A percentile compares a stretch with the other conserved stretches of the same genome.
These are phyloP conservation scores for Panzeria rudis DNA, from an alignment of 2,888 invertebrate species.

Conservation along the genomic window DNA sequence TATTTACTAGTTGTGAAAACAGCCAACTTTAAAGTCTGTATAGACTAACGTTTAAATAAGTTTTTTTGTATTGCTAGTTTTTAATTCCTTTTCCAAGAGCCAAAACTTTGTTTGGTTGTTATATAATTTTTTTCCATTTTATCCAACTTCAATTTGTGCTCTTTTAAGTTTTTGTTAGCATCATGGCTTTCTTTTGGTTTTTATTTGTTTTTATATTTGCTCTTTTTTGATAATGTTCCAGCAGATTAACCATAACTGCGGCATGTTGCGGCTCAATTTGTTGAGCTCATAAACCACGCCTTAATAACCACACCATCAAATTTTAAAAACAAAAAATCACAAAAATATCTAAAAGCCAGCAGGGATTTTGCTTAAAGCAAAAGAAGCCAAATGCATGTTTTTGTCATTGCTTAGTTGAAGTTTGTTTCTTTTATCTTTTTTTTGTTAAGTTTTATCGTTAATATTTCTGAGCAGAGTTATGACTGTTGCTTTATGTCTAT, in stretches of 20 bases:
- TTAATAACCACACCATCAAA: slow-evolving; percentile 60
- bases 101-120: slow-evolving; percentile 63
- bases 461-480: slow-evolving; percentile 18
- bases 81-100: slow-evolving; percentile 39
- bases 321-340: slow-evolving; percentile 16
- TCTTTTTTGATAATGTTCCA: slow-evolving; percentile 72
- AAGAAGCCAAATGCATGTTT: slow-evolving; percentile 64
- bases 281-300: slow-evolving; percentile 71
- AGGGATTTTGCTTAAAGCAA: slow-evolving; percentile 24
- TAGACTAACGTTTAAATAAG: slow-evolving; percentile 32
- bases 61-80: background rate
- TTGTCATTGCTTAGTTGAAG: slow-evolving; percentile 46
- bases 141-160: slow-evolving; percentile 36
- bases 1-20: slow-evolving; percentile 40
- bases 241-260: slow-evolving; percentile 73
- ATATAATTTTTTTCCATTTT: slow-evolving; percentile 13
- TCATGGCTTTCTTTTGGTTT: slow-evolving; percentile 29
- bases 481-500: background rate
- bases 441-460: background rate
- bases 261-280: slow-evolving; percentile 70
- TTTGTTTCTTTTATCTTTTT: background rate
- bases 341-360: slow-evolving; percentile 34
- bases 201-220: background rate
- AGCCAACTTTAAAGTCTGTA: slow-evolving; percentile 57
- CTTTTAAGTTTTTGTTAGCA: slow-evolving; percentile 58